Base-by-base conservation (phyloP, 1,140 invertebrate genomes). In the Berghia stephanieae region DNA sequence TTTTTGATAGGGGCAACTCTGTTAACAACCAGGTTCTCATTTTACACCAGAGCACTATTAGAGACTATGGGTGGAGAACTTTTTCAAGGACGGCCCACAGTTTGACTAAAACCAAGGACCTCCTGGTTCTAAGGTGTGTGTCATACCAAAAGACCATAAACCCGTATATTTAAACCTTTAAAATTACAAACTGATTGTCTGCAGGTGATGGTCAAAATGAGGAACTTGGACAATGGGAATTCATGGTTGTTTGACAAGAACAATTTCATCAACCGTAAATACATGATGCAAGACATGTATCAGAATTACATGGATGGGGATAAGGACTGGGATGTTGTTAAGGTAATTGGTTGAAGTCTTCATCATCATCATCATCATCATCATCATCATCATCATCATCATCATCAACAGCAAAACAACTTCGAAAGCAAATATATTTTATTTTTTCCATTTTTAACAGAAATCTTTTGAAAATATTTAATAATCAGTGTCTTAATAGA, bases 241-340 rank as follows among this genome's bases (percentile, higher is more conserved):
- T 91, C 92, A 70, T 93, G 91, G 83, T 84, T 92, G 57, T 93
- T 92, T 92, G 87, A 90, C 13, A 90, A 91, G 74, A 91, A 91
- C 63, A 91, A 91, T 79, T 93, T 93, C 84, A 87, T 92, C 46
- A 92, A 92, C 82, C 84, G 92, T 24, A 90, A 93, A 77, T 92
- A 91, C 81, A 80, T 91, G 40, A 93, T 93, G 92, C 92, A 92
- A 83, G 92, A 93, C 81, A 92, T 93, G 90, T 93, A 92, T 82
- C 90, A 91, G 77, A 92, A 92, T 79, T 92, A 91, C 81, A 90
- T 92, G 76, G 90, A 92, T 43, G 92, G 91, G 4, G 90, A 91
- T 70, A 87, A 91, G 21, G 85, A 89, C 83, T 87, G 82, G 85
- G 84, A 89, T 71, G 71, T 86, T 13, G 78, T 84, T 21, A 79